Evolutionary conservation across 2,888 invertebrate species (phyloP).

Genomic region (Gisinianus flammeolus): DNA sequence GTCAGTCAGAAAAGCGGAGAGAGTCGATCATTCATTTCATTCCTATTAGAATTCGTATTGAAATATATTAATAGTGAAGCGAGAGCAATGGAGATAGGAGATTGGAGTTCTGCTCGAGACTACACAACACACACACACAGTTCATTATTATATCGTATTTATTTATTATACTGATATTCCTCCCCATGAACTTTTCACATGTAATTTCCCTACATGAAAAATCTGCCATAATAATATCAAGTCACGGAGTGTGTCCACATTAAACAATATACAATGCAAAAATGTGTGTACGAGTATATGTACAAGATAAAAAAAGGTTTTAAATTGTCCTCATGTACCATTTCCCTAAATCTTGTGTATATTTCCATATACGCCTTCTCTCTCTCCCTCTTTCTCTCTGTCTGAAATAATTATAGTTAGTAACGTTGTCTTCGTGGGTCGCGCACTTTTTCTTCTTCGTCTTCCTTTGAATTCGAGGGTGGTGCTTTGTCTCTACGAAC

Average conservation of each 20-base stretch:
- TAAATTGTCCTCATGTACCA: constrained; percentile 7
- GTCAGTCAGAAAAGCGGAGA: constrained; percentile 39
- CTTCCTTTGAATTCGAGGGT: background rate
- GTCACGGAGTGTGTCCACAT: background rate
- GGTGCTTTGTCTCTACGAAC: background rate
- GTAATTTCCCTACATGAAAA: too few relatives aligned
- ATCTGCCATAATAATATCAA: too few relatives aligned
- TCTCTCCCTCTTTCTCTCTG: constrained; percentile 17
- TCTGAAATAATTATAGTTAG: background rate
- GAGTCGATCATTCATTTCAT: constrained; percentile 39
- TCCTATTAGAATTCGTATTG: too few relatives aligned
- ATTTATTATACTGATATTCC: too few relatives aligned
- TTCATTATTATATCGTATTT: too few relatives aligned
- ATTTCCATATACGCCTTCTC: constrained; percentile 21
- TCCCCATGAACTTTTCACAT: too few relatives aligned
- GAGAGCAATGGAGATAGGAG: too few relatives aligned
- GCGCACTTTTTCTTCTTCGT: background rate
- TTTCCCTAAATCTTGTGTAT: constrained; percentile 1
- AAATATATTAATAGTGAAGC: too few relatives aligned
- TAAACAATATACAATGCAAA: too few relatives aligned
- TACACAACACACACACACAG: too few relatives aligned
- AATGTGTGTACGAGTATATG: too few relatives aligned
- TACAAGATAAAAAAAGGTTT: constrained; percentile 19
- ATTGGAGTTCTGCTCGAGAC: too few relatives aligned
- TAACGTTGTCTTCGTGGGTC: constrained; percentile 24